Conservation (phyloP, 2,113 vertebrate genomes). For the Psilopsiagon aymara region DNA sequence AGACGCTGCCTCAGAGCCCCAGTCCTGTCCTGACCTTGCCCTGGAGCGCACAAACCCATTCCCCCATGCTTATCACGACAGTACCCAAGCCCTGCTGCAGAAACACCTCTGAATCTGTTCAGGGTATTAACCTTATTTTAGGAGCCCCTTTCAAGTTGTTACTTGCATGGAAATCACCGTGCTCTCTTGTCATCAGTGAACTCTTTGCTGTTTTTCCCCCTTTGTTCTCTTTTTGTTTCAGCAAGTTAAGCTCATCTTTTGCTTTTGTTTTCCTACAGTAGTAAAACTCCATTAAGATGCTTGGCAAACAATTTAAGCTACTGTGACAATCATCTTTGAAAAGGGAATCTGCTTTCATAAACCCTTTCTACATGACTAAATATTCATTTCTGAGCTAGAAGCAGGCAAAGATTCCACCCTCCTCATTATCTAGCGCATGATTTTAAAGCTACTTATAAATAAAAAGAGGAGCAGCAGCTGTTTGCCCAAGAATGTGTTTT, state of each 20-base stretch:
- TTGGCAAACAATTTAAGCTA: constrained; percentile 70
- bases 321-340: constrained; percentile 70
- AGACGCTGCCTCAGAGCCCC: background rate
- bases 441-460: constrained; percentile 45
- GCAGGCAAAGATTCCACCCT: background rate
- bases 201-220: background rate
- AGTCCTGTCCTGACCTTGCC: background rate
- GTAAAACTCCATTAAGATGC: constrained; percentile 70
- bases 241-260: constrained; percentile 65
- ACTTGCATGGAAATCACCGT: constrained; percentile 32
- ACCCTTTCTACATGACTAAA: constrained; percentile 57
- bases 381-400: constrained; percentile 16
- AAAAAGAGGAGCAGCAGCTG: background rate
- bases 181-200: background rate
- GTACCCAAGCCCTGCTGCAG: background rate
- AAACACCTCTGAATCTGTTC: background rate
- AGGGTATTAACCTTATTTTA: constrained; percentile 34
- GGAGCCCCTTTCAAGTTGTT: constrained; percentile 19
- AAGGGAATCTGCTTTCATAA: constrained; percentile 65
- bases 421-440: constrained; percentile 1
- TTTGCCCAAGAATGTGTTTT: background rate
- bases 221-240: constrained; percentile 60
- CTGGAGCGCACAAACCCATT: background rate
- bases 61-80: background rate
- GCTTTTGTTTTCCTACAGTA: constrained; percentile 73